A percentile compares a stretch with the other conserved stretches of the same genome.
Evolutionary conservation across 2,797 vertebrate genomes (phyloP).

Genomic region (Bufotes viridis): DNA sequence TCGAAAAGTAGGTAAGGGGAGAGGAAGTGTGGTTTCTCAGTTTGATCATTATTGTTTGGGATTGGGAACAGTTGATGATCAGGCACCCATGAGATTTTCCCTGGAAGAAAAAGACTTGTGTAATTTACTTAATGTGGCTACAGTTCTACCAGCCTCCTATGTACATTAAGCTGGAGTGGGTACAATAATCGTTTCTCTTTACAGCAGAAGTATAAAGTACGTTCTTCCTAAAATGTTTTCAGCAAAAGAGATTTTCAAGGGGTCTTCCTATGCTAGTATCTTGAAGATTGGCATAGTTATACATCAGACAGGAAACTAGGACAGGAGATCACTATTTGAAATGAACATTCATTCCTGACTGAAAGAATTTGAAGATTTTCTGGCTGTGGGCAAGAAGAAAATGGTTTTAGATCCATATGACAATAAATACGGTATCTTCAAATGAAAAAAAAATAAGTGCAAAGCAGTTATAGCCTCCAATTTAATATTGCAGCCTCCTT

Average conservation of each 20-base stretch:
- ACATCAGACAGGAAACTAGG: slow-evolving; percentile 12
- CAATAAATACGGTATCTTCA: slow-evolving; percentile 20
- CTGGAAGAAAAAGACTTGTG: not conserved
- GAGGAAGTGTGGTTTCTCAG: too few species aligned
- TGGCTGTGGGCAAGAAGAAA: not conserved
- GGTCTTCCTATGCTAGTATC: not conserved
- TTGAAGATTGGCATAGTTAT: not conserved
- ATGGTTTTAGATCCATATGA: slow-evolving; percentile 8
- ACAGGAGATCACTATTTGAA: too few species aligned
- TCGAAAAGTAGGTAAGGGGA: too few species aligned
- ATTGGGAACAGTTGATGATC: not conserved
- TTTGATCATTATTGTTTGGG: not conserved
- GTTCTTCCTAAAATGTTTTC: slow-evolving; percentile 9
- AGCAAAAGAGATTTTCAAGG: not conserved
- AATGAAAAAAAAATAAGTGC: slow-evolving; percentile 21
- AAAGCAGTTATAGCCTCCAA: not conserved
- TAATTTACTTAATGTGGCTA: not conserved
- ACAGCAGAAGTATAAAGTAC: not conserved
- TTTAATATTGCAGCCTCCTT: slow-evolving; percentile 32
- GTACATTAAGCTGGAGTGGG: not conserved
- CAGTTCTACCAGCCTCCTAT: not conserved
- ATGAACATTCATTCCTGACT: not conserved
- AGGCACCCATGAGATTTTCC: not conserved
- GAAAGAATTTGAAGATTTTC: slow-evolving; percentile 28
- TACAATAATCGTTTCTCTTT: not conserved